Evolutionary conservation across 2,888 invertebrate species (phyloP).

Genomic region (Orthonevra nobilis): DNA sequence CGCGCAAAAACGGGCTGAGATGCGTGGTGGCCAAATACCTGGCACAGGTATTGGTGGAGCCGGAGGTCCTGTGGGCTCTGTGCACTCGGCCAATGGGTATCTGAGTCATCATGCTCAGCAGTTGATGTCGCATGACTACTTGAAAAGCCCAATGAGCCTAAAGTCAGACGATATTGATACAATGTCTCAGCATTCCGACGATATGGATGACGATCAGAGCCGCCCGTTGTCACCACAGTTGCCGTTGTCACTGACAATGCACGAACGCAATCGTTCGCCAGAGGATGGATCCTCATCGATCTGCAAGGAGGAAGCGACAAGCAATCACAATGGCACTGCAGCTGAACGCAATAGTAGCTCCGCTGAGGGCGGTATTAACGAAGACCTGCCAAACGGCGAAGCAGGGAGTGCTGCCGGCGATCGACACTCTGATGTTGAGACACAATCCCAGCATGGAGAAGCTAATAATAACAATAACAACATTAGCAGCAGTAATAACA

Average conservation of each 20-base stretch:
- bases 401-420: conserved; percentile 41
- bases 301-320: conserved; percentile 72
- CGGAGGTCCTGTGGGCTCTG: conserved; percentile 75
- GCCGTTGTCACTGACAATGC: conserved; percentile 86
- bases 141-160: conserved; percentile 85
- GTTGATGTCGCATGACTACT: conserved; percentile 84
- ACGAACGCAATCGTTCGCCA: conserved; percentile 78
- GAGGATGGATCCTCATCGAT: conserved; percentile 69
- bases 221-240: conserved; percentile 86
- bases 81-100: conserved; percentile 79
- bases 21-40: conserved; percentile 80
- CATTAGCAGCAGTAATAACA: conserved; percentile 72
- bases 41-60: conserved; percentile 71
- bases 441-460: conserved; percentile 62
- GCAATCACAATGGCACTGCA: conserved; percentile 71
- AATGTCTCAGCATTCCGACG: conserved; percentile 86
- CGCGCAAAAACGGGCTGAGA: conserved; percentile 94
- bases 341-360: conserved; percentile 71
- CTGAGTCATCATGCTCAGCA: conserved; percentile 77
- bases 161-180: conserved; percentile 84
- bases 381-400: conserved; percentile 59
- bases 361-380: conserved; percentile 23
- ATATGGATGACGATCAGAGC: conserved; percentile 84
- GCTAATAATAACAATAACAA: conserved; percentile 71
- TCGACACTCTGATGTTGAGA: conserved; percentile 58